Evolutionary conservation across 53 echinoderm and acorn worm species (phyloP).

Genomic region (Apostichopus leukothele): DNA sequence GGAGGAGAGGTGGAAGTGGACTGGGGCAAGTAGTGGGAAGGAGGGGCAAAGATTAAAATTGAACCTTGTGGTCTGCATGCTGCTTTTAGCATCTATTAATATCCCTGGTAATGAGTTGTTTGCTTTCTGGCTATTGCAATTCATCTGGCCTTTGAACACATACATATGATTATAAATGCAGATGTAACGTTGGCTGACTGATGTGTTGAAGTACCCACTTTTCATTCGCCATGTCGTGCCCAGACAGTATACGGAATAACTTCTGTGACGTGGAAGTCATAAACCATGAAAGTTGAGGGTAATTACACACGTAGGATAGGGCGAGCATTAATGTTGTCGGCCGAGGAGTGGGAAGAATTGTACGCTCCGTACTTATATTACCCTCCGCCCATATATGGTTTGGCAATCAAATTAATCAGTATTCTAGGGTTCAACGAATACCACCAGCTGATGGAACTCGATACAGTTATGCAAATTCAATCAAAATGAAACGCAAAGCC

Average conservation of each 20-base stretch:
- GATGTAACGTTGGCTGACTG: too few relatives aligned
- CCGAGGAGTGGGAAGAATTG: background rate
- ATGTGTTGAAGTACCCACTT: too few relatives aligned
- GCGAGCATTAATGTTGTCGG: background rate
- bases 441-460: slow-evolving; percentile 1
- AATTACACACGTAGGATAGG: slow-evolving; percentile 7
- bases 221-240: too few relatives aligned
- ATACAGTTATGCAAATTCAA: slow-evolving; percentile 13
- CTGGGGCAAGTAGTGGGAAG: too few relatives aligned
- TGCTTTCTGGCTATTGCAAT: too few relatives aligned
- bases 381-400: slow-evolving; percentile 18
- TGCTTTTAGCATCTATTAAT: too few relatives aligned
- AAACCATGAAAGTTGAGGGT: slow-evolving; percentile 11
- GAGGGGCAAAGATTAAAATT: too few relatives aligned
- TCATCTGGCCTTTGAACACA: too few relatives aligned
- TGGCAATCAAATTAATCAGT: slow-evolving; percentile 46
- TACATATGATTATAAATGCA: too few relatives aligned
- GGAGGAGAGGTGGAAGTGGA: too few relatives aligned
- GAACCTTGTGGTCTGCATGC: too few relatives aligned
- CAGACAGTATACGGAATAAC: background rate
- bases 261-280: background rate
- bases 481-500: background rate
- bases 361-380: slow-evolving; percentile 16
- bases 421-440: slow-evolving; percentile 11
- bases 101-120: too few relatives aligned